Conservation (phyloP, 1,140 invertebrate species). For the Elymnias hypermnestra region DNA sequence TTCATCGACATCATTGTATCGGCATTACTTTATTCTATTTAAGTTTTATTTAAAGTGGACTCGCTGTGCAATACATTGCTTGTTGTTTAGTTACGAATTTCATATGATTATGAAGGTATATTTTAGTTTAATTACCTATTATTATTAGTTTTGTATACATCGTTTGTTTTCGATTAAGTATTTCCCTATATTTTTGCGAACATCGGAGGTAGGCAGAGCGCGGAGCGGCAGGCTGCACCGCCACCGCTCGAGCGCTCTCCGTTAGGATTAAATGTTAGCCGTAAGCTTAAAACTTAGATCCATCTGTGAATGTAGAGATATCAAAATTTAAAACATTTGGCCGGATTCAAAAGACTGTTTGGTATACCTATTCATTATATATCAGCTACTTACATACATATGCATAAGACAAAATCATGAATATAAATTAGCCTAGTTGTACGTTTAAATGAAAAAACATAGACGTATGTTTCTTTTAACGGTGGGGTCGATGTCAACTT, state of each 20-base stretch:
- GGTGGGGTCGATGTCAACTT: slow-evolving; percentile 55
- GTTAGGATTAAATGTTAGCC: slow-evolving; percentile 25
- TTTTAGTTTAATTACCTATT: slow-evolving; percentile 48
- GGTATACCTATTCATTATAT: slow-evolving; percentile 71
- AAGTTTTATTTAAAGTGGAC: slow-evolving; percentile 65
- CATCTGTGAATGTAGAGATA: slow-evolving; percentile 62
- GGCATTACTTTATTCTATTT: slow-evolving; percentile 54
- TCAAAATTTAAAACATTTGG: slow-evolving; percentile 73
- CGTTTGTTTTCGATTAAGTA: slow-evolving; percentile 42
- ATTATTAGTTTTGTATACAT: slow-evolving; percentile 44
- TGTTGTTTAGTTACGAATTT: slow-evolving; percentile 67
- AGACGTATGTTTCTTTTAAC: slow-evolving; percentile 46
- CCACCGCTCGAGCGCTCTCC: slow-evolving; percentile 21
- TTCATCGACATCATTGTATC: slow-evolving; percentile 31
- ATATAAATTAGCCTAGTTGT: slow-evolving; percentile 59
- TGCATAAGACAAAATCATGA: slow-evolving; percentile 46
- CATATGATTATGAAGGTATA: slow-evolving; percentile 49
- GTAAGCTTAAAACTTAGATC: slow-evolving; percentile 62
- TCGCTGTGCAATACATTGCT: slow-evolving; percentile 71
- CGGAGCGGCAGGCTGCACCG: slow-evolving; percentile 16
- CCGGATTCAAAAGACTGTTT: slow-evolving; percentile 75
- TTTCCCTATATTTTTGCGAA: slow-evolving; percentile 32
- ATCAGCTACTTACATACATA: slow-evolving; percentile 48
- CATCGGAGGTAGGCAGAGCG: slow-evolving; percentile 18
- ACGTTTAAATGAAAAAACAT: slow-evolving; percentile 43